Percentiles rank a stretch among this genome's conserved stretches.
Conservation (phyloP, 1,140 invertebrate species). For the Cydia fagiglandana region DNA sequence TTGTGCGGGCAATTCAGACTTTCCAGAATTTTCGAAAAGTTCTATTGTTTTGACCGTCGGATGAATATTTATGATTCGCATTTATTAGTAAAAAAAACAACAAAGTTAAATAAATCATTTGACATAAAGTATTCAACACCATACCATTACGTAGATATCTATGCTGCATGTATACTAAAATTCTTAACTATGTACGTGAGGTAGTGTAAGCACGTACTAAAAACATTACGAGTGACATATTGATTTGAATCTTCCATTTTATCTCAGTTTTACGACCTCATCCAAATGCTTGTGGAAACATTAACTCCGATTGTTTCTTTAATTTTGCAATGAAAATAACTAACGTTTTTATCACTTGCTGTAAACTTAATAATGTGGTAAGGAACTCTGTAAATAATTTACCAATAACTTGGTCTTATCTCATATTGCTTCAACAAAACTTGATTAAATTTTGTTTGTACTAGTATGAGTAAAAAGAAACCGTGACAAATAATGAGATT, state of each 20-base stretch:
- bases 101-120: neutral
- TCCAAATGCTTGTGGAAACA: neutral
- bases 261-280: neutral
- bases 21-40: neutral
- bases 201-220: slow-evolving; percentile 2
- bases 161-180: neutral
- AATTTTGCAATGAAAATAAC: neutral
- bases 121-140: neutral
- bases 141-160: neutral
- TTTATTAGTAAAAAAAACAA: neutral
- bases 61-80: neutral
- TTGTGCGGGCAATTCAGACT: neutral
- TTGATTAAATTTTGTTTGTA: neutral
- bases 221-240: neutral
- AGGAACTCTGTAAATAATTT: neutral
- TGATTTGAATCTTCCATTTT: neutral
- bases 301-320: neutral
- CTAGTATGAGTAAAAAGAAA: neutral
- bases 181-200: neutral
- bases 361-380: neutral
- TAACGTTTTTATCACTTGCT: neutral
- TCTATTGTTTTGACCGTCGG: neutral
- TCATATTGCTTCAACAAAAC: neutral
- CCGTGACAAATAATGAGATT: neutral
- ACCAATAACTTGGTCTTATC: slow-evolving; percentile 2